phyloP scores from a whole-genome alignment of 1,140 invertebrate genomes.

The Heliconius himera region DNA sequence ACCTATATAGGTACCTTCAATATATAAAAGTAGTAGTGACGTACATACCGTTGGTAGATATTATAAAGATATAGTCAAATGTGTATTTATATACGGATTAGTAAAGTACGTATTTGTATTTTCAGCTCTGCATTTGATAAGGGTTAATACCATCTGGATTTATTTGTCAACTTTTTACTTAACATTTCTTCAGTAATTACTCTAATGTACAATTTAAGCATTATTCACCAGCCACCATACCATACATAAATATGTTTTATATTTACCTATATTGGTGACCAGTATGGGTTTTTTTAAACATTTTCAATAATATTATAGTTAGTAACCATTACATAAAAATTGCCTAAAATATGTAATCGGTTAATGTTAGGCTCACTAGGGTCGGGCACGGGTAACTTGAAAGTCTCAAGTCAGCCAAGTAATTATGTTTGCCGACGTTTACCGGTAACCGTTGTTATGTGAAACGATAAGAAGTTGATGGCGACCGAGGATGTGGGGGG shows the following conservation, averaged over 20 bases:
- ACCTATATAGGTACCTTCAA: no score
- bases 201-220: not conserved
- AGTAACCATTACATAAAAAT: not conserved
- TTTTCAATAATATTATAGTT: no score
- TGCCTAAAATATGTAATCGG: not conserved
- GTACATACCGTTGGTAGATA: no score
- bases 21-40: no score
- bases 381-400: not conserved
- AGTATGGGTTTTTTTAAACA: no score
- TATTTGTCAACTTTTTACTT: constrained; percentile 62
- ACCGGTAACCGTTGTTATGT: constrained; percentile 55
- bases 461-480: constrained; percentile 73
- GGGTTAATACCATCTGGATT: constrained; percentile 66
- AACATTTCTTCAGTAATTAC: constrained; percentile 14
- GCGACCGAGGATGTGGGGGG: constrained; percentile 43
- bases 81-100: not conserved
- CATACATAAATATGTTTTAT: no score
- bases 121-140: constrained; percentile 48
- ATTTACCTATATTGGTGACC: no score
- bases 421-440: constrained; percentile 47
- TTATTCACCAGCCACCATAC: not conserved
- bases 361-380: not conserved
- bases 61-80: no score
- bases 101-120: constrained; percentile 4
- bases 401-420: constrained; percentile 34